These are phyloP conservation scores for Limulus polyphemus DNA, from an alignment of 2,888 invertebrate species.

Conservation along the genomic window DNA sequence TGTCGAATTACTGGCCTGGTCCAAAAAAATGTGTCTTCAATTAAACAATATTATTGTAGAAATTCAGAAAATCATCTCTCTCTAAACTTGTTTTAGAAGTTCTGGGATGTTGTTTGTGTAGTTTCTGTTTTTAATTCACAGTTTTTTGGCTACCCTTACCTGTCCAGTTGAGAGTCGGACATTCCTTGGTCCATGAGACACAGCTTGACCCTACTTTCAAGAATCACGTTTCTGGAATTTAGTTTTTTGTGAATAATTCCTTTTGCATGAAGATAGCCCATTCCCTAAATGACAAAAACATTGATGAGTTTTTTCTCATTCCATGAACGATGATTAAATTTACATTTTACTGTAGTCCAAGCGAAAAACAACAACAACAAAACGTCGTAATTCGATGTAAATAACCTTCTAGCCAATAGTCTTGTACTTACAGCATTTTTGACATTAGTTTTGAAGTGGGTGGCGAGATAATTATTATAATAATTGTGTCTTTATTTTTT, in stretches of 20 bases:
- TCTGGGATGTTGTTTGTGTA: no score
- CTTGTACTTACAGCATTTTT: no score
- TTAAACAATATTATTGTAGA: no score
- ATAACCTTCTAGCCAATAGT: no score
- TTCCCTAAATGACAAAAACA: constrained; percentile 27
- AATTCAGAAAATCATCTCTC: no score
- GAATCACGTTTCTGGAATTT: constrained; percentile 38
- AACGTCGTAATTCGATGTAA: no score
- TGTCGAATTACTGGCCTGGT: no score
- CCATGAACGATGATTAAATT: background rate
- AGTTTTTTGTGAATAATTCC: constrained; percentile 38
- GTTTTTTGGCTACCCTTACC: constrained; percentile 24
- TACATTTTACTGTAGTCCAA: background rate
- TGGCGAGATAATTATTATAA: no score
- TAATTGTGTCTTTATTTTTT: no score
- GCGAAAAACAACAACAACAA: background rate
- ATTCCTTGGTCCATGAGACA: constrained; percentile 38
- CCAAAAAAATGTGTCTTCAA: no score
- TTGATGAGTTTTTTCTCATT: background rate
- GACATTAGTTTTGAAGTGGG: no score
- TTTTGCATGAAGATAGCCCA: constrained; percentile 42
- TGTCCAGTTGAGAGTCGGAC: constrained; percentile 30
- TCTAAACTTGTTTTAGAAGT: no score
- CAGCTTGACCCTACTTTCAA: constrained; percentile 38
- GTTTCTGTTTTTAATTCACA: background rate